A percentile compares a stretch with the other conserved stretches of the same genome.
Conservation (phyloP, 1,140 invertebrate species). For the Cotesia typhae region DNA sequence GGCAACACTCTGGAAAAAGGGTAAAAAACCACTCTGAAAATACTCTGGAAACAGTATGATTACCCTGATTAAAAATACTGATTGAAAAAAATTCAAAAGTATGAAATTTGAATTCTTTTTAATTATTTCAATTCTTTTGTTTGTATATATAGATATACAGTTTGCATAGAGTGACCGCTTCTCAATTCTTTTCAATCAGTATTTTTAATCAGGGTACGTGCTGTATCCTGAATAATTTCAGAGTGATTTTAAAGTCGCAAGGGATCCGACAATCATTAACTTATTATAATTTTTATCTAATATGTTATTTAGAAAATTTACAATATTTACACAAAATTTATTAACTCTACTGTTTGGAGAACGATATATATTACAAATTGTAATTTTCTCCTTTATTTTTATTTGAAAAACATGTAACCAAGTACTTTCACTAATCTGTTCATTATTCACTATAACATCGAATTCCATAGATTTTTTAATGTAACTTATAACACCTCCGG, state of each 20-base stretch:
- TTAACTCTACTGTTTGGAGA: conserved; percentile 25
- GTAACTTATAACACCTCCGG: conserved; percentile 23
- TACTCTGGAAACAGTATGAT: too few species aligned
- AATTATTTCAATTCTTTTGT: too few species aligned
- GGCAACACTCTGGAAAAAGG: too few species aligned
- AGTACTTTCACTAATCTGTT: background rate
- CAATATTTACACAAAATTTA: conserved; percentile 24
- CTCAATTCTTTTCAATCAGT: too few species aligned
- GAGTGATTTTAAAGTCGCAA: background rate
- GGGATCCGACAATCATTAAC: conserved; percentile 28
- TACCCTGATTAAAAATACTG: too few species aligned
- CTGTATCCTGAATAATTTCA: too few species aligned
- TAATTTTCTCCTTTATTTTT: background rate
- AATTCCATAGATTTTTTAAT: conserved; percentile 1
- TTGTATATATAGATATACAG: too few species aligned
- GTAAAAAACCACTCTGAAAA: too few species aligned
- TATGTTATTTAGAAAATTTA: conserved; percentile 11
- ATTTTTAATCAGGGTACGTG: too few species aligned
- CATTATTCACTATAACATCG: background rate
- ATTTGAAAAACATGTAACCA: conserved; percentile 17
- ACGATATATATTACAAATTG: conserved; percentile 24
- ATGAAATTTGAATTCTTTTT: too few species aligned
- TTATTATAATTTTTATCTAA: background rate
- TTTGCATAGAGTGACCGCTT: too few species aligned
- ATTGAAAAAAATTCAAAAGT: too few species aligned